Evolutionary conservation across 2,797 vertebrate species (phyloP), one percentile per base, ranked within the genome.

Genomic region (Tympanoctomys barrerae): DNA sequence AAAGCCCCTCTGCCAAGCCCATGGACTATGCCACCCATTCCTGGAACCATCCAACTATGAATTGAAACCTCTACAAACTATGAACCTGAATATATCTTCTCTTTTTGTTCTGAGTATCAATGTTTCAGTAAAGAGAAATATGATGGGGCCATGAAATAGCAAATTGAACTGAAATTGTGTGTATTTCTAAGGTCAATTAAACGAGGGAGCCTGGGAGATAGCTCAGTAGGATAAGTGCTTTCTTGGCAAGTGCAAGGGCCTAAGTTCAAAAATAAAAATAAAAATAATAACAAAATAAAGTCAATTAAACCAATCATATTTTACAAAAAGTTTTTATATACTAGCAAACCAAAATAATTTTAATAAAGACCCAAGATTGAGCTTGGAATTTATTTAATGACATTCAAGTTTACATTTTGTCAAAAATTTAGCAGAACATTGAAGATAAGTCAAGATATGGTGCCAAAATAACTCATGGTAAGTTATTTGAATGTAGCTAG

Each of bases 141-240:
- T 5, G 78, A 14, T 61, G 19, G 7, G 2, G 3, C 7, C 49
- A 16, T 75, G 10, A 75, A 31, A 75, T 1, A 1, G 0, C 26
- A 11, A 18, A 61, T 2, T 31, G 10, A 64, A 31, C 3, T 68
- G 22, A 89, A 71, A 83, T 28, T 75, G 16, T 89, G 11, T 16
- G 1, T n/a, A 33, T 80, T 87, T 59, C 64, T 62, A 18, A 42
- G 5, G 42, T 42, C 42, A 42, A 5, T 42, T 42, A 42, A 42
- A 42, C 42, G 3, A 42, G 42, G 42, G 5, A 5, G 42, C 42
- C 42, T 5, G 42, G 42, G 42, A 42, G 42, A 5, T 42, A 42
- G 42, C 42, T 42, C 42, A 42, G 42, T 42, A 42, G 42, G 3
- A 42, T 42, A 42, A 42, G 42, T 42, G 42, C 42, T 42, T 42